A percentile compares a stretch with the other conserved stretches of the same genome.
These are phyloP conservation scores for Mythimna lalbum DNA, from an alignment of 2,888 invertebrate species.

Conservation along the genomic window DNA sequence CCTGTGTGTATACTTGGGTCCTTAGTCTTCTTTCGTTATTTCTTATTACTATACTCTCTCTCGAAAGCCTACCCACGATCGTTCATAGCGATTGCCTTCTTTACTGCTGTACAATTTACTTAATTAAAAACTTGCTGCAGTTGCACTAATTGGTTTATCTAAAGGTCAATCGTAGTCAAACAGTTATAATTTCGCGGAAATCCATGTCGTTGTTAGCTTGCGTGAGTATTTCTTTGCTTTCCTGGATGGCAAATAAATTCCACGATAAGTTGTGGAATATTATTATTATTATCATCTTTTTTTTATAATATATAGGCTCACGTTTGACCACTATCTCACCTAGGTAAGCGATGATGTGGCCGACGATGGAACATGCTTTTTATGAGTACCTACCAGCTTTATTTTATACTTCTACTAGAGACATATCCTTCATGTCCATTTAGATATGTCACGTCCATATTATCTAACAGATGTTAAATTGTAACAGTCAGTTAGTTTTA, in stretches of 20 bases:
- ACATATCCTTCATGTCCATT: neutral
- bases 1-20: slow-evolving; percentile 6
- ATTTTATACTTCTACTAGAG: neutral
- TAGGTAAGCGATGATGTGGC: too few relatives aligned
- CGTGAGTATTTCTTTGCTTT: neutral
- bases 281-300: too few relatives aligned
- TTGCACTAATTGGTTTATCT: slow-evolving; percentile 32
- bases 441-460: neutral
- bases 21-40: neutral
- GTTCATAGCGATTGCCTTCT: slow-evolving; percentile 40
- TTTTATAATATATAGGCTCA: too few relatives aligned
- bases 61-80: slow-evolving; percentile 51
- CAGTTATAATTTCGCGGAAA: slow-evolving; percentile 8
- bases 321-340: too few relatives aligned
- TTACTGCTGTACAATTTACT: slow-evolving; percentile 47
- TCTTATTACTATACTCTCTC: slow-evolving; percentile 44
- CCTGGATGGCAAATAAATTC: slow-evolving; percentile 1
- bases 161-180: slow-evolving; percentile 12
- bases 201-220: neutral
- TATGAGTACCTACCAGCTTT: too few relatives aligned
- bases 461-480: neutral
- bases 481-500: neutral
- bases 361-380: too few relatives aligned
- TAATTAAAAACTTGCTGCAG: slow-evolving; percentile 30
- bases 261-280: neutral